Percentiles rank a stretch among this genome's conserved stretches.
Evolutionary conservation across 2,113 vertebrate genomes (phyloP).

Genomic region (Tyto alba): DNA sequence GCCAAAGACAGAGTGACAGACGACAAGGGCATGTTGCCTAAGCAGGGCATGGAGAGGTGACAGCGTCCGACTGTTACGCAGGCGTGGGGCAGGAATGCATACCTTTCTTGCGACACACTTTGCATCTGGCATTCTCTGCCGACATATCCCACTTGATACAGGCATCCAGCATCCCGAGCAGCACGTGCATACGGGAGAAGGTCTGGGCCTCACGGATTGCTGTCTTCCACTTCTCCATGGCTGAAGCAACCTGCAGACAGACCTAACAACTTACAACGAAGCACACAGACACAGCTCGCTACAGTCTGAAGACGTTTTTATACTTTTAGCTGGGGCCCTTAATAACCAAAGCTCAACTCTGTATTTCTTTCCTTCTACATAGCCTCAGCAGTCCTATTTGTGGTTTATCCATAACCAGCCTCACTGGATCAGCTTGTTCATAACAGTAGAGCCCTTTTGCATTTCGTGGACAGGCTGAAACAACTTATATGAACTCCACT

Average conservation of each 20-base stretch:
- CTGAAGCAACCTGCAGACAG: constrained; percentile 87
- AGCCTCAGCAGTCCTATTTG: not conserved
- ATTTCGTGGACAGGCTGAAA: not conserved
- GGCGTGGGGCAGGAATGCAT: not conserved
- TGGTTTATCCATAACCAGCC: not conserved
- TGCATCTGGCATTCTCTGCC: constrained; percentile 95
- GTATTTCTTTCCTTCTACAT: not conserved
- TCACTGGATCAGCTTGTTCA: not conserved
- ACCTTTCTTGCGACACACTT: constrained; percentile 99
- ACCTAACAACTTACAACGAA: not conserved
- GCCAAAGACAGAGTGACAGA: not conserved
- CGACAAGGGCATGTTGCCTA: not conserved
- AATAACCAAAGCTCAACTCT: not conserved
- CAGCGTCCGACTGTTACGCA: not conserved
- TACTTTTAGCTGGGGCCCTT: not conserved
- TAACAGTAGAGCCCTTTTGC: not conserved
- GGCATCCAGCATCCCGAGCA: constrained; percentile 95
- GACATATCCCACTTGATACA: constrained; percentile 99
- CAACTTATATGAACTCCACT: not conserved
- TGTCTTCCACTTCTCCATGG: constrained; percentile 91
- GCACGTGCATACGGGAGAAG: constrained; percentile 94
- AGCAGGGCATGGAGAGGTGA: not conserved
- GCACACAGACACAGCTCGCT: not conserved
- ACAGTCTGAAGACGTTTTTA: not conserved
- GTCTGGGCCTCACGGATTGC: constrained; percentile 93